These are phyloP conservation scores for Parotocinclus haroldoi DNA, from an alignment of 2,797 vertebrate species.

Conservation along the genomic window DNA sequence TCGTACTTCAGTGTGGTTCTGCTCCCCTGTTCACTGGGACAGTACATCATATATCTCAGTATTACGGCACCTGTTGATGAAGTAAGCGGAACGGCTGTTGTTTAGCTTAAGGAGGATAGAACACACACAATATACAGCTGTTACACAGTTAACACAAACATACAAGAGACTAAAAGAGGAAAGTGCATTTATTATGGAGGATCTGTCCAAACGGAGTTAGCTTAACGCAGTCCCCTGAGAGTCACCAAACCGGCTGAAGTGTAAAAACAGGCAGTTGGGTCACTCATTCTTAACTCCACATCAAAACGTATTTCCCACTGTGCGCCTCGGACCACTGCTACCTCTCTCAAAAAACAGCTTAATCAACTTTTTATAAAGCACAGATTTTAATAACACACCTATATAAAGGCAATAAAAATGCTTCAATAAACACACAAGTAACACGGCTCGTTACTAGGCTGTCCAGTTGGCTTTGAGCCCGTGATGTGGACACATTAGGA, in stretches of 20 bases:
- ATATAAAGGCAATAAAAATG: slow-evolving; percentile 58
- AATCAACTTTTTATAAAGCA: slow-evolving; percentile 57
- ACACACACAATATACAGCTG: neutral
- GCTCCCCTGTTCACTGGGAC: no score
- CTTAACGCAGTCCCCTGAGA: slow-evolving; percentile 39
- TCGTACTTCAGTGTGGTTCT: no score
- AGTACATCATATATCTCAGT: no score
- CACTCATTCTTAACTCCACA: slow-evolving; percentile 17
- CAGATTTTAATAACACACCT: slow-evolving; percentile 53
- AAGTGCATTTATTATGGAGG: slow-evolving; percentile 77
- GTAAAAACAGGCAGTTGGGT: slow-evolving; percentile 21
- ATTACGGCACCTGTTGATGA: no score
- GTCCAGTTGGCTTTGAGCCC: slow-evolving; percentile 41
- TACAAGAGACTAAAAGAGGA: slow-evolving; percentile 49
- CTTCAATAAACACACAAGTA: slow-evolving; percentile 54
- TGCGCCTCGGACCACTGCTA: slow-evolving; percentile 41
- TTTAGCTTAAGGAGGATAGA: no score
- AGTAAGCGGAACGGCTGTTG: no score
- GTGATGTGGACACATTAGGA: slow-evolving; percentile 18
- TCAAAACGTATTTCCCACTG: slow-evolving; percentile 25
- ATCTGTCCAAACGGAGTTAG: slow-evolving; percentile 53
- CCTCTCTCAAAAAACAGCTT: slow-evolving; percentile 34
- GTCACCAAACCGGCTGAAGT: slow-evolving; percentile 31
- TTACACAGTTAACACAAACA: slow-evolving; percentile 20
- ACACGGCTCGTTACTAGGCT: slow-evolving; percentile 55